Percentiles rank a stretch among this genome's conserved stretches.
phyloP scores from a whole-genome alignment of 2,888 invertebrate species.

The Lepidonotus clava region DNA sequence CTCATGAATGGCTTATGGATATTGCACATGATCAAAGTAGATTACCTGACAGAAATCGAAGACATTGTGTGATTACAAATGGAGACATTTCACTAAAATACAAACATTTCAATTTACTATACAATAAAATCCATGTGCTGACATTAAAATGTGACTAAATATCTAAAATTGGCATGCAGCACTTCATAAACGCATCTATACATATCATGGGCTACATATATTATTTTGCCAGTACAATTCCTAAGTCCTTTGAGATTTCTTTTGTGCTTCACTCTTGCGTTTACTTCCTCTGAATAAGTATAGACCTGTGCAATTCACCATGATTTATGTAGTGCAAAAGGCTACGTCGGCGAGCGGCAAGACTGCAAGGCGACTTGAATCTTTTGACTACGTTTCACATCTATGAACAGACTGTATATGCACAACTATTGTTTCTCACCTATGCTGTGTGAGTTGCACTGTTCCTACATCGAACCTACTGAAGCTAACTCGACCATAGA shows the following conservation, averaged over 20 bases:
- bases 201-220: neutral
- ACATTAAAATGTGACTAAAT: constrained; percentile 41
- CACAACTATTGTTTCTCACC: no score
- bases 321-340: neutral
- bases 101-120: constrained; percentile 11
- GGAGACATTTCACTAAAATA: constrained; percentile 27
- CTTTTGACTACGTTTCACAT: no score
- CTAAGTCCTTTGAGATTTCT: constrained; percentile 4
- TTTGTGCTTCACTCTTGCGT: neutral
- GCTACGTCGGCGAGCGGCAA: constrained; percentile 31
- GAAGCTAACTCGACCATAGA: neutral
- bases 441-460: no score
- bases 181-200: neutral
- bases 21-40: constrained; percentile 29
- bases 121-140: constrained; percentile 19
- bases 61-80: constrained; percentile 2
- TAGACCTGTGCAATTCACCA: neutral
- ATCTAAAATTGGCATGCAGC: constrained; percentile 28
- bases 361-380: constrained; percentile 40
- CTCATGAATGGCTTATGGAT: neutral
- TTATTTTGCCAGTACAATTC: constrained; percentile 11
- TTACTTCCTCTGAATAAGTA: neutral
- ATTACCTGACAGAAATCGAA: constrained; percentile 8
- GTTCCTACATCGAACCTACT: neutral
- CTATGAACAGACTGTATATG: no score